phyloP scores from a whole-genome alignment of 2,113 vertebrate species.

The Sterna hirundo region DNA sequence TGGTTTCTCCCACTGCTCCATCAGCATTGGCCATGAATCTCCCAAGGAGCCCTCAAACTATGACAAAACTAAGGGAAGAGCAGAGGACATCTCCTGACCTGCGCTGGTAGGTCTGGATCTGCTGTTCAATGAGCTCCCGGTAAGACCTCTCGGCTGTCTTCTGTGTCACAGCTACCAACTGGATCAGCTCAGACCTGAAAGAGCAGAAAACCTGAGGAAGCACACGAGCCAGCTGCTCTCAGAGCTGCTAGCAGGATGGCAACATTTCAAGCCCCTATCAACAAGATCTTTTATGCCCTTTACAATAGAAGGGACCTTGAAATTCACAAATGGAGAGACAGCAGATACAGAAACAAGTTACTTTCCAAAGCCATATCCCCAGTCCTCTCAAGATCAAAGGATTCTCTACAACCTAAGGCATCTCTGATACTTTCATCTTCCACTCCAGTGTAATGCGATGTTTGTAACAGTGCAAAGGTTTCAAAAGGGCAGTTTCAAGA shows the following conservation, averaged over 20 bases:
- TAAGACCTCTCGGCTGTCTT: conserved; percentile 89
- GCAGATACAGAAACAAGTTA: neutral
- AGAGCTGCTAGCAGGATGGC: neutral
- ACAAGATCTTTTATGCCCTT: neutral
- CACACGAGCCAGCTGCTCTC: neutral
- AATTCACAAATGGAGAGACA: neutral
- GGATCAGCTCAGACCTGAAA: conserved; percentile 93
- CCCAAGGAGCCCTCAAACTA: neutral
- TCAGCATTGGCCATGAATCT: neutral
- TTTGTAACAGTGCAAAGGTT: neutral
- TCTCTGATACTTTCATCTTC: conserved; percentile 23
- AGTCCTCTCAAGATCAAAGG: conserved; percentile 28
- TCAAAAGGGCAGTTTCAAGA: conserved; percentile 11
- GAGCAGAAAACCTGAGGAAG: neutral
- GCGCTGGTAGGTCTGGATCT: conserved; percentile 92
- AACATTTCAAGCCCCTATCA: neutral
- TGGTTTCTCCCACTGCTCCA: neutral
- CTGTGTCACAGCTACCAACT: conserved; percentile 94
- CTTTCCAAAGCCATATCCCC: neutral
- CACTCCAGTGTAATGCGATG: neutral
- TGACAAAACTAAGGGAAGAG: neutral
- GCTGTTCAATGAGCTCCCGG: conserved; percentile 90
- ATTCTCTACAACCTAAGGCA: neutral
- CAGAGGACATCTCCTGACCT: conserved; percentile 73
- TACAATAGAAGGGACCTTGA: neutral